These are phyloP conservation scores for Scortum barcoo DNA, from an alignment of 2,113 vertebrate species.

Conservation along the genomic window DNA sequence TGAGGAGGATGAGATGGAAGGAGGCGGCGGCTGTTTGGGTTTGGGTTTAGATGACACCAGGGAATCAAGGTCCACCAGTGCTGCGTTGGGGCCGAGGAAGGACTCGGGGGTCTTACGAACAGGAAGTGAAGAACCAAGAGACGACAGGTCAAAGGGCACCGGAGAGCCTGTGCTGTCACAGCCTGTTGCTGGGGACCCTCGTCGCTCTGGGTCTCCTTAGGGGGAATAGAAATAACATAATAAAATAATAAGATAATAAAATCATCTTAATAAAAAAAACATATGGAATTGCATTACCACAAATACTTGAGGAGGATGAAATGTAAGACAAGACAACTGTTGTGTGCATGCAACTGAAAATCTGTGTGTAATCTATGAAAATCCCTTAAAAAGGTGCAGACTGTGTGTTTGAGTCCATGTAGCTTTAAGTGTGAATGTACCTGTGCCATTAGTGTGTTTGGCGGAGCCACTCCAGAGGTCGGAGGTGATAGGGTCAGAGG, in stretches of 20 bases:
- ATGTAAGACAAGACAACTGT: conserved; percentile 72
- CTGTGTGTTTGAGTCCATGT: conserved; percentile 39
- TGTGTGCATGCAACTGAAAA: conserved; percentile 44
- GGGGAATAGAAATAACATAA: neutral
- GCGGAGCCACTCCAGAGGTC: conserved; percentile 86
- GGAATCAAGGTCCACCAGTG: conserved; percentile 92
- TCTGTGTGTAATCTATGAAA: conserved; percentile 2
- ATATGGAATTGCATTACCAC: conserved; percentile 18
- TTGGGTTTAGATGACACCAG: conserved; percentile 89
- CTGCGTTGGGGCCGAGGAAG: conserved; percentile 92
- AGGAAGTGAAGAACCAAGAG: conserved; percentile 87
- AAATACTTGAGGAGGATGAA: conserved; percentile 62
- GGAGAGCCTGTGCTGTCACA: conserved; percentile 83
- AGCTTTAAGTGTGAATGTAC: conserved; percentile 73
- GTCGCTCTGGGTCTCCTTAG: conserved; percentile 81
- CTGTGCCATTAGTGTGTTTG: conserved; percentile 88
- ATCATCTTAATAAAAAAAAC: neutral
- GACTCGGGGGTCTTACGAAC: conserved; percentile 93
- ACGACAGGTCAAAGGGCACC: conserved; percentile 86
- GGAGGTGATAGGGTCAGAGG: conserved; percentile 82
- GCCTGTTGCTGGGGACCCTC: conserved; percentile 73
- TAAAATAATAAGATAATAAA: neutral
- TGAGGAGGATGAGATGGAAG: conserved; percentile 83
- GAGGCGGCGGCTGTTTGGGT: conserved; percentile 84
- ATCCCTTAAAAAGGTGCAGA: neutral